Evolutionary conservation across 2,113 vertebrate species (phyloP), one percentile per base, ranked within the genome.

Genomic region (Vicugna pacos): DNA sequence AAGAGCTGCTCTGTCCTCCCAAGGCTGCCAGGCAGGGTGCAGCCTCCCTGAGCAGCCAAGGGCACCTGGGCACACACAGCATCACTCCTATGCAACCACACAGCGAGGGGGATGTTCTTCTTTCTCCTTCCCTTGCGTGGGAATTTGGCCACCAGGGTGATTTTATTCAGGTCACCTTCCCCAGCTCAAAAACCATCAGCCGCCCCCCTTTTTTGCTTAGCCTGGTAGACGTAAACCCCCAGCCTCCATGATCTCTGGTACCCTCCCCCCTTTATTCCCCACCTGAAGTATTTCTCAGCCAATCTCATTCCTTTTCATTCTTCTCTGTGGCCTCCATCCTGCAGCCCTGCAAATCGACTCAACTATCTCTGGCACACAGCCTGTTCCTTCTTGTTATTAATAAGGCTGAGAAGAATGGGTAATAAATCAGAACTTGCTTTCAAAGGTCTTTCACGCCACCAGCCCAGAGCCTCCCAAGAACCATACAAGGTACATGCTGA

Each of bases 381-480:
- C 77, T 56, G 8, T 79, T 85, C 62, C 85, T 96, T 38, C 73
- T 89, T 89, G 75, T 89, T 93, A 96, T 91, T 96, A 95, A 94
- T 95, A 94, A 75, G 62, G 46, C n/a, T 60, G 77, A 86, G 80
- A 95, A 97, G 79, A 93, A 89, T 60, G 52, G 75, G n/a, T 88
- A 84, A 96, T 65, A 93, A 96, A 91, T 82, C 89, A 81, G 85
- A 85, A 42, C 42, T 69, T 88, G 72, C 46, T 88, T 91, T 69
- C 91, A 69, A 88, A 91, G 85, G 48, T 60, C 76, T 69, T 85
- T 88, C 67, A 60, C 0, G 3, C 42, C 58, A 91, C 76, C 85
- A 89, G 60, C 72, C 58, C 65, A 73, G 80, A 90, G 67, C 72
- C 70, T 46, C 67, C 19, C 70, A 52, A 52, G 75, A 92, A 76